These are phyloP conservation scores for Psittacara wagleri DNA, from an alignment of 2,113 vertebrate genomes.

Conservation along the genomic window DNA sequence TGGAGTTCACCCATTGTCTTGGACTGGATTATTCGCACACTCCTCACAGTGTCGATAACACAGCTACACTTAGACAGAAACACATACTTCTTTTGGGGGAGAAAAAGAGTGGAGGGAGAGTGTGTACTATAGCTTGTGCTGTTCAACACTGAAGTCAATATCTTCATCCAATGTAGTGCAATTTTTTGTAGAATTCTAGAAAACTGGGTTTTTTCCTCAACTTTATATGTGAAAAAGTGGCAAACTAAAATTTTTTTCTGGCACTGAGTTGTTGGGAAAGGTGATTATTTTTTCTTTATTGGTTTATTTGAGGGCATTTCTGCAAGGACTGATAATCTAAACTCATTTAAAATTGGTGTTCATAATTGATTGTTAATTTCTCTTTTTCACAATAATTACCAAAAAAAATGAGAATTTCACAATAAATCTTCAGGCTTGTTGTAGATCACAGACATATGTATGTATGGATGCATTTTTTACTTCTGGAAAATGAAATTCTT, in stretches of 20 bases:
- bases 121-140: not conserved
- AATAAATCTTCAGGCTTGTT: not conserved
- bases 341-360: not conserved
- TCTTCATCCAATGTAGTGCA: not conserved
- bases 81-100: not conserved
- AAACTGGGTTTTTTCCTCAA: not conserved
- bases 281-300: not conserved
- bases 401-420: not conserved
- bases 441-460: not conserved
- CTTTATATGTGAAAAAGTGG: not conserved
- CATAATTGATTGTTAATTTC: not conserved
- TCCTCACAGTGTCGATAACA: not conserved
- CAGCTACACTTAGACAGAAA: not conserved
- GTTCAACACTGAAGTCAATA: not conserved
- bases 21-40: not conserved
- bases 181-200: not conserved
- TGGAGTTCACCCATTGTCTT: not conserved
- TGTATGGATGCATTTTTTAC: not conserved
- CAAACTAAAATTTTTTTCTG: not conserved
- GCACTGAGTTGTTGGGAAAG: not conserved
- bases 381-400: not conserved
- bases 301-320: not conserved
- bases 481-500: not conserved
- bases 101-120: not conserved
- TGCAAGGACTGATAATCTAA: not conserved